Conservation (phyloP, 2,888 invertebrate genomes). For the Drosophila imparisetae region DNA sequence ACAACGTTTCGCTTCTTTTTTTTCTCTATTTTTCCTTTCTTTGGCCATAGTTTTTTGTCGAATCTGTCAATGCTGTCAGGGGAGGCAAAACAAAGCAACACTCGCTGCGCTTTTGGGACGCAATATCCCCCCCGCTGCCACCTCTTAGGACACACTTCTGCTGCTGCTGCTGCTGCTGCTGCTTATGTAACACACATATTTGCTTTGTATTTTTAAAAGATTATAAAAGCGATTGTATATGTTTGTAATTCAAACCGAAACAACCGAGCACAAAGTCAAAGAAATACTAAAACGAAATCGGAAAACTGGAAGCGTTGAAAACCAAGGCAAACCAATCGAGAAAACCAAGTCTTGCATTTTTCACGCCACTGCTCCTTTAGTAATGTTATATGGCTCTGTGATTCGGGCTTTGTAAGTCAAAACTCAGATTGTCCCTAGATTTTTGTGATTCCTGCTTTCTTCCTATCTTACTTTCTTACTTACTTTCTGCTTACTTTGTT, state of each 20-base stretch:
- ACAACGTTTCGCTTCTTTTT: conserved; percentile 28
- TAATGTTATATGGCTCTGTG: conserved; percentile 56
- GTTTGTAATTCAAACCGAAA: conserved; percentile 48
- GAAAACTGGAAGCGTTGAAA: conserved; percentile 13
- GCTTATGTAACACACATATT: conserved; percentile 59
- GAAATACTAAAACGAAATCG: conserved; percentile 8
- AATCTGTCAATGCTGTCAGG: conserved; percentile 78
- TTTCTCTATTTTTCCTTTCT: conserved; percentile 7
- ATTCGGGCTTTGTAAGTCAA: conserved; percentile 5
- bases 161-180: neutral
- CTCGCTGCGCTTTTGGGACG: conserved; percentile 73
- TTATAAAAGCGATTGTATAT: conserved; percentile 61
- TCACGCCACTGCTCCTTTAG: conserved; percentile 47
- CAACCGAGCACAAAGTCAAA: conserved; percentile 43
- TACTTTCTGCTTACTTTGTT: neutral
- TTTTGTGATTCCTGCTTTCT: conserved; percentile 1
- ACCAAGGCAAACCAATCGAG: conserved; percentile 46
- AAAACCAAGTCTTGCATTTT: conserved; percentile 41
- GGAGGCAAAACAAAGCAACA: conserved; percentile 65
- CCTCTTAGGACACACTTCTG: too few species aligned
- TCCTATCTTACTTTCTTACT: too few species aligned
- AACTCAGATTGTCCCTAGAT: conserved; percentile 15
- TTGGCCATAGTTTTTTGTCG: conserved; percentile 75
- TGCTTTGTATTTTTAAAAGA: conserved; percentile 79
- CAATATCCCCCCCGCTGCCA: neutral